Percentiles rank a stretch among this genome's conserved stretches.
Evolutionary conservation across 2,888 invertebrate genomes (phyloP).

Genomic region (Clivina fossor): DNA sequence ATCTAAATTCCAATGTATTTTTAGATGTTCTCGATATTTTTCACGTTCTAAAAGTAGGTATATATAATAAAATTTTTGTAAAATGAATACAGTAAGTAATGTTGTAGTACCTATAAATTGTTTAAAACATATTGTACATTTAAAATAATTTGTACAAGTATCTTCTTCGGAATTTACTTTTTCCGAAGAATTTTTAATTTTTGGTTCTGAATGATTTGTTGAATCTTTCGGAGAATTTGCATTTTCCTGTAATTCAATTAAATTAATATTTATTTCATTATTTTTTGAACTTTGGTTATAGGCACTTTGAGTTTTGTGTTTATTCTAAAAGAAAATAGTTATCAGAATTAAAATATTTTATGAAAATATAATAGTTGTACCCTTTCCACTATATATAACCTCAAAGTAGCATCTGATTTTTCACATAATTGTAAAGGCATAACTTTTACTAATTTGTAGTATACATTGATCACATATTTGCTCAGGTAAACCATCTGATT

Average conservation of each 20-base stretch:
- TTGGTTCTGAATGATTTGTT: background rate
- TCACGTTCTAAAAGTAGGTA: constrained; percentile 20
- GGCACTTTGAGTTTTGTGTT: background rate
- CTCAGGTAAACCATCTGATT: constrained; percentile 17
- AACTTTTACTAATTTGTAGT: constrained; percentile 18
- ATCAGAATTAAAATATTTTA: background rate
- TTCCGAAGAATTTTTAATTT: background rate
- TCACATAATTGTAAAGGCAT: constrained; percentile 27
- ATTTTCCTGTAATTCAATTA: background rate
- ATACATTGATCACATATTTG: constrained; percentile 25
- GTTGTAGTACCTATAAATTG: constrained; percentile 5
- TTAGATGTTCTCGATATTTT: constrained; percentile 24
- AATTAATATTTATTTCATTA: background rate
- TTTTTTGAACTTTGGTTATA: background rate
- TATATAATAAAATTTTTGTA: background rate
- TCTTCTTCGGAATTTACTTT: background rate
- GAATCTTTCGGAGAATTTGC: background rate
- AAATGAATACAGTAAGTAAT: background rate
- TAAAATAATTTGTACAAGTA: background rate
- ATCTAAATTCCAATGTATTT: constrained; percentile 12
- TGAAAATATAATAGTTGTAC: background rate
- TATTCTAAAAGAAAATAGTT: background rate
- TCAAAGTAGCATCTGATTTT: constrained; percentile 20
- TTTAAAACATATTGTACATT: constrained; percentile 15
- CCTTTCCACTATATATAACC: constrained; percentile 6